Evolutionary conservation across 2,113 vertebrate genomes (phyloP), one percentile per base, ranked within the genome.

Genomic region (Oncorhynchus mykiss): DNA sequence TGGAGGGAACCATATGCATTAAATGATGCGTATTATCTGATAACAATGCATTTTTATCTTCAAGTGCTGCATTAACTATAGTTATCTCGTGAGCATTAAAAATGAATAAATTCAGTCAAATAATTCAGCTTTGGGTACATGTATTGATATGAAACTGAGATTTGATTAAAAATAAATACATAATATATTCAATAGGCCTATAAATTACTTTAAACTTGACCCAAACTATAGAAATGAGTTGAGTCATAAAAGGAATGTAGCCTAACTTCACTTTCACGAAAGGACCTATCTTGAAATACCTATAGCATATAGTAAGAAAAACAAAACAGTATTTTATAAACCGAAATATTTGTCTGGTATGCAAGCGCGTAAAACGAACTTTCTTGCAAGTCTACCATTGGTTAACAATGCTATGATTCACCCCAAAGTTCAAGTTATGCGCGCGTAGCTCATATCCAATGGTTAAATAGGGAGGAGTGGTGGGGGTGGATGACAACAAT

Each of bases 11-110:
- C 6, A 22, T 64, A 24, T 16, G 49, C 29, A 4, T 45, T 34
- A 25, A 66, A 6, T 49, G 64, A 18, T 65, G 31, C 24, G 67
- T 73, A 76, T 67, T 34, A 68, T 71, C 67, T 39, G 31, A 51
- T 51, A 68, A 39, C 2, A 57, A 39, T 29, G 39, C 16, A 16
- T 62, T 71, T 76, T 69, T 57, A 4, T 72, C 54, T 72, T 4
- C 34, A 75, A 76, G 20, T 31, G 67, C 27, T 67, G 45, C 73
- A 77, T 80, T 48, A 82, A 49, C 67, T 66, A 49, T 24, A 39
- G 59, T 5, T 62, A 62, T 54, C 22, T 60, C 48, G 11, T 67
- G 12, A 64, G 34, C 31, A 16, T 24, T 60, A 20, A 4, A 16
- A 34, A 59, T 27, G 14, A 14, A 57, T 59, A 22, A 6, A 62